phyloP scores from a whole-genome alignment of 2,888 invertebrate genomes.

The Phrixothrix hirtus region DNA sequence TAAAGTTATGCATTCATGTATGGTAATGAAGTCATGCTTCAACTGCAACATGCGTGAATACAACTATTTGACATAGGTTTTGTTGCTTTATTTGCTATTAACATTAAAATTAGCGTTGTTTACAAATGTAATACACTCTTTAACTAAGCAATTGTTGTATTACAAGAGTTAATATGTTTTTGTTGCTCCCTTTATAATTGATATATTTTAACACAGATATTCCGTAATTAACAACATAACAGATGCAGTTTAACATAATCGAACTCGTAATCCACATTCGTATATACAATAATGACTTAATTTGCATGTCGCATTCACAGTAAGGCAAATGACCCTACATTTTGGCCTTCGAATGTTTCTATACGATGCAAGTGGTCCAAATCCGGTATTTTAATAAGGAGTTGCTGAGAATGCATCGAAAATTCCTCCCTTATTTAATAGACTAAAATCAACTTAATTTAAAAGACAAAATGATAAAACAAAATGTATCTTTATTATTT shows the following conservation, averaged over 20 bases:
- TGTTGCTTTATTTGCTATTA: slow-evolving; percentile 20
- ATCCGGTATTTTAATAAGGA: slow-evolving; percentile 20
- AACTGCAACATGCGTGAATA: slow-evolving; percentile 43
- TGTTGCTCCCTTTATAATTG: too few relatives aligned
- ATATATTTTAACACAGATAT: too few relatives aligned
- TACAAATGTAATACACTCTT: slow-evolving; percentile 18
- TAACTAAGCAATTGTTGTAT: too few relatives aligned
- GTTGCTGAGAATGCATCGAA: slow-evolving; percentile 13
- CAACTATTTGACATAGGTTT: slow-evolving; percentile 35
- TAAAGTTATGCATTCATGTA: slow-evolving; percentile 41
- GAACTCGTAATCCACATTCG: slow-evolving; percentile 18
- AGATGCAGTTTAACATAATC: too few relatives aligned
- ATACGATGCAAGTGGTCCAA: slow-evolving; percentile 12
- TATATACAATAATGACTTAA: slow-evolving; percentile 25
- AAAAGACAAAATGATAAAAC: too few relatives aligned
- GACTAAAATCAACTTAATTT: too few relatives aligned
- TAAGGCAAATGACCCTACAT: slow-evolving; percentile 22
- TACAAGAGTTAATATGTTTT: too few relatives aligned
- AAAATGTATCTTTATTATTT: too few relatives aligned
- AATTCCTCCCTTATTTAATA: too few relatives aligned
- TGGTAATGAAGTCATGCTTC: slow-evolving; percentile 45
- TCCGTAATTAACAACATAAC: too few relatives aligned
- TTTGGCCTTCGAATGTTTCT: slow-evolving; percentile 16
- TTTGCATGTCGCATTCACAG: slow-evolving; percentile 25
- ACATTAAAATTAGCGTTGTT: slow-evolving; percentile 13